phyloP scores from a whole-genome alignment of 2,113 vertebrate genomes.

The Phocoena sinus region DNA sequence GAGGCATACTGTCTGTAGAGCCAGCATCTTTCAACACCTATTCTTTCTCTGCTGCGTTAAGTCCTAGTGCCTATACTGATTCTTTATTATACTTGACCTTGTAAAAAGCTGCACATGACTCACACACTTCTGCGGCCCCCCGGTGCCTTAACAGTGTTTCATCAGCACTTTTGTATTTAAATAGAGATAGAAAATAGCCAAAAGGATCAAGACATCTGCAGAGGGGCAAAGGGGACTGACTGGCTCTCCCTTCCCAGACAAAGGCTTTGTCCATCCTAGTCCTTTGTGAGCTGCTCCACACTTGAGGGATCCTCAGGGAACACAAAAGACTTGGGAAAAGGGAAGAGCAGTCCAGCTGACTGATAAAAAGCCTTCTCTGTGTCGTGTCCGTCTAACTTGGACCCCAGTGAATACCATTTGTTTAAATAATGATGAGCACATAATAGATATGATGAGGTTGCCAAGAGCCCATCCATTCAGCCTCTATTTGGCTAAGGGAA shows the following conservation, averaged over 20 bases:
- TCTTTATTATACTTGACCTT: not conserved
- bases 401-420: slow-evolving; percentile 54
- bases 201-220: slow-evolving; percentile 38
- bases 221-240: not conserved
- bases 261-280: not conserved
- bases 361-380: slow-evolving; percentile 47
- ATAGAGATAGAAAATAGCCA: not conserved
- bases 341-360: not conserved
- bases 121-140: accelerated
- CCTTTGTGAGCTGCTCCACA: not conserved
- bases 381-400: slow-evolving; percentile 34
- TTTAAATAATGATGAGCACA: slow-evolving; percentile 67
- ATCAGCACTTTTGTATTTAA: not conserved
- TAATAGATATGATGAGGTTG: slow-evolving; percentile 62
- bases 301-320: not conserved
- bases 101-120: not conserved
- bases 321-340: slow-evolving; percentile 8
- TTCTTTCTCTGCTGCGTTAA: not conserved
- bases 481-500: not conserved
- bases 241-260: slow-evolving; percentile 22
- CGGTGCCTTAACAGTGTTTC: not conserved
- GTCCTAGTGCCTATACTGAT: accelerated
- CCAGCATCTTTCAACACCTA: not conserved
- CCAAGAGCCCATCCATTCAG: slow-evolving; percentile 57
- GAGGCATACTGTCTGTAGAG: not conserved